Base-by-base conservation (phyloP, 1,140 invertebrate species). In the Augochlora pura region DNA sequence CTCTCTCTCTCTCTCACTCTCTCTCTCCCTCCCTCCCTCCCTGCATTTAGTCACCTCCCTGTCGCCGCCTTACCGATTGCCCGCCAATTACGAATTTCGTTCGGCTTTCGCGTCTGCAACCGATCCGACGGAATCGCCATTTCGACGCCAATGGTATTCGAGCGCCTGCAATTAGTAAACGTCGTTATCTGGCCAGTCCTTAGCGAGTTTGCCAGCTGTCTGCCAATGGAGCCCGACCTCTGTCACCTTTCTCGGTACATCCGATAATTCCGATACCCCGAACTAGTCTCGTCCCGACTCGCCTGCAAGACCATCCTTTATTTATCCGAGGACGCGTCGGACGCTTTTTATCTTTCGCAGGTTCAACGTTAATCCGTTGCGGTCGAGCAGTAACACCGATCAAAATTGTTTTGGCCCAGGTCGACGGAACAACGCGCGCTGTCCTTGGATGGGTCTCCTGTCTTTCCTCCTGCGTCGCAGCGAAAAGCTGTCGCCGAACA, bases 151-250 rank as follows among this genome's bases (percentile, higher is more conserved):
- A 2, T 18, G 49, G 27, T 46, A 86, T 87, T 87, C 86, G 86
- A 87, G 79, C 79, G 83, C 77, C 4, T 4, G 32, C 32, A 32
- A 32, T 88, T 84, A 82, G 81, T 63, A 74, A 86, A 88, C 68
- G 84, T 88, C 86, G 82, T 88, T 88, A 87, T 74, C 64, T 81
- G 80, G 77, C 78, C 77, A 87, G 75, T 86, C 81, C 66, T 84
- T 86, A 80, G 76, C 70, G 82, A 80, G 67, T 82, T 80, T 68
- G 72, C 81, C 65, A 65, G 72, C 79, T 68, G 62, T 54, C 65
- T 84, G 65, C 65, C 82, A 59, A 70, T 60, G 62, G 10, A 52
- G 3, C 59, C 38, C 59, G 9, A 4, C 23, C 23, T 21, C 32
- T 46, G 32, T 4, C 32, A 32, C 32, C 32, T 32, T 32, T 32